Percentiles rank a stretch among this genome's conserved stretches.
Evolutionary conservation across 2,888 invertebrate species (phyloP).

Genomic region (Chrysolina oricalcia): DNA sequence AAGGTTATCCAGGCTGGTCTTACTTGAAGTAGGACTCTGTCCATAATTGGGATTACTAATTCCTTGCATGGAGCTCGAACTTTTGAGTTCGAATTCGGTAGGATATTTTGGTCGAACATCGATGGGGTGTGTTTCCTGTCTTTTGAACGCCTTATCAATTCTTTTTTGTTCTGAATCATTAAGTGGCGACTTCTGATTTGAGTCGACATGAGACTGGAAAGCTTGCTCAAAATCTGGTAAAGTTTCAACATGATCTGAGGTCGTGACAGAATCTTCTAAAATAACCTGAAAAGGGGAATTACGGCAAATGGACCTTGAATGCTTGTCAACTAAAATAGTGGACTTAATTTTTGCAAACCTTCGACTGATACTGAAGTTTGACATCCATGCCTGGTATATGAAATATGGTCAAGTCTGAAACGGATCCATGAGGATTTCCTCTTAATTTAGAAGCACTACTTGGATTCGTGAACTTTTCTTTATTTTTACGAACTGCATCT

Average conservation of each 20-base stretch:
- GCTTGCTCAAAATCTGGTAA: conserved; percentile 63
- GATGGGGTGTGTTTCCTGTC: conserved; percentile 62
- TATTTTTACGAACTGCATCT: conserved; percentile 68
- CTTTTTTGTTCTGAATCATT: conserved; percentile 66
- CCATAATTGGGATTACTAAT: conserved; percentile 71
- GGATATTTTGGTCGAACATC: conserved; percentile 55
- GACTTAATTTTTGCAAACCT: conserved; percentile 57
- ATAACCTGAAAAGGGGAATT: conserved; percentile 53
- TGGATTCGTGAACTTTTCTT: conserved; percentile 67
- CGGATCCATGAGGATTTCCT: conserved; percentile 68
- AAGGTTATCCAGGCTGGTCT: conserved; percentile 62
- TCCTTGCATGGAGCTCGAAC: conserved; percentile 67
- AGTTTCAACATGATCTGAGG: conserved; percentile 41
- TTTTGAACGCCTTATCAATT: conserved; percentile 69
- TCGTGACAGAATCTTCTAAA: conserved; percentile 49
- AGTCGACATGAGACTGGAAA: conserved; percentile 55
- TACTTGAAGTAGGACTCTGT: conserved; percentile 64
- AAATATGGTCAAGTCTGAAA: conserved; percentile 89
- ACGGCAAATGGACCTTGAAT: not conserved
- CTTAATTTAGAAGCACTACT: conserved; percentile 66
- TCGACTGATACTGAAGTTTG: conserved; percentile 70
- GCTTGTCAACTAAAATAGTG: not conserved
- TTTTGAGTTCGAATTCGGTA: conserved; percentile 56
- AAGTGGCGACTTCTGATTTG: conserved; percentile 42
- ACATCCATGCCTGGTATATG: conserved; percentile 94